A percentile compares a stretch with the other conserved stretches of the same genome.
phyloP scores from a whole-genome alignment of 1,140 invertebrate species.

The Eumeta japonica region DNA sequence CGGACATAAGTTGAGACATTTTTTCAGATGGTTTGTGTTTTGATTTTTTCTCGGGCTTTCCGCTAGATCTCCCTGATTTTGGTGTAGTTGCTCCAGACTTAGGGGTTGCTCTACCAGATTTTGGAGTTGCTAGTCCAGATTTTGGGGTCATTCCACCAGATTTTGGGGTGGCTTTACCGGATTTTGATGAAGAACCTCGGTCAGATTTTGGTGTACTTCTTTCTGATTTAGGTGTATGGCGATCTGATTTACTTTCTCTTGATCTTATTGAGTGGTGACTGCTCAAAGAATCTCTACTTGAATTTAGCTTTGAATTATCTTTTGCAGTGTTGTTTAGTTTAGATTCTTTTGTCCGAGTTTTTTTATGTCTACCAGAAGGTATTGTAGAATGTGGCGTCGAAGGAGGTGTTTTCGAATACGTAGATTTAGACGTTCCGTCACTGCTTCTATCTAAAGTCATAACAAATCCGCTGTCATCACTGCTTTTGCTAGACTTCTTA shows the following conservation, averaged over 20 bases:
- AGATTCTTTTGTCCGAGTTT: constrained; percentile 49
- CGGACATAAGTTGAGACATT: constrained; percentile 54
- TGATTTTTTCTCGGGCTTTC: constrained; percentile 46
- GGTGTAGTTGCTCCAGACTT: constrained; percentile 44
- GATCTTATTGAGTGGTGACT: constrained; percentile 55
- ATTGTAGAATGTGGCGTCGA: constrained; percentile 47
- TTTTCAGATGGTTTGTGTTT: constrained; percentile 53
- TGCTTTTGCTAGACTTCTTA: constrained; percentile 53
- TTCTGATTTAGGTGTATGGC: constrained; percentile 43
- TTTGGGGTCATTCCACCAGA: constrained; percentile 40
- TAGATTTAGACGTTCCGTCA: constrained; percentile 51
- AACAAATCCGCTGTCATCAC: constrained; percentile 52
- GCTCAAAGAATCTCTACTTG: constrained; percentile 51
- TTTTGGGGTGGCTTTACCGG: constrained; percentile 42
- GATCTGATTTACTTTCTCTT: constrained; percentile 49
- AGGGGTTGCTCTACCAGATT: constrained; percentile 41
- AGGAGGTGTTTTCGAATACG: constrained; percentile 45
- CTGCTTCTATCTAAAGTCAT: constrained; percentile 53
- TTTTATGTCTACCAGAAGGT: constrained; percentile 48
- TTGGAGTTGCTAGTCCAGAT: constrained; percentile 42
- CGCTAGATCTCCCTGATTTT: constrained; percentile 46
- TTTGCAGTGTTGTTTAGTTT: constrained; percentile 42
- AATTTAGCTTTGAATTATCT: constrained; percentile 48
- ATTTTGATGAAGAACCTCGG: constrained; percentile 33
- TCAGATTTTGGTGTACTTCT: constrained; percentile 48